phyloP scores from a whole-genome alignment of 2,888 invertebrate species.

The Chrysotoxum bicinctum region DNA sequence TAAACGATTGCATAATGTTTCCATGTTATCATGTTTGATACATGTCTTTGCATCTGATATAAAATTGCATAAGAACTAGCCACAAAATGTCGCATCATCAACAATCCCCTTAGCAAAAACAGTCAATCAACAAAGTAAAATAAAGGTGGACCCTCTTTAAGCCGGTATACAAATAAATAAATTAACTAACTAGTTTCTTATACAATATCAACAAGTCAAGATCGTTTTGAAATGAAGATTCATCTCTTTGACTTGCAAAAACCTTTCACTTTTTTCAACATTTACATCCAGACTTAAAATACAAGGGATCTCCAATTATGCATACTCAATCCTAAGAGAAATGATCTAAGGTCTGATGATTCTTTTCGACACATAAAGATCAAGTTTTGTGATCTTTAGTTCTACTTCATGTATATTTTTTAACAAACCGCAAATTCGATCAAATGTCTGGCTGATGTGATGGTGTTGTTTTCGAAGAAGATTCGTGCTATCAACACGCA shows the following conservation, averaged over 20 bases:
- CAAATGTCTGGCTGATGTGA: slow-evolving; percentile 5
- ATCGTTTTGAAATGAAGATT: slow-evolving; percentile 48
- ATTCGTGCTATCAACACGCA: slow-evolving; percentile 34
- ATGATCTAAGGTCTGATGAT: slow-evolving; percentile 13
- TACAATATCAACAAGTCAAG: slow-evolving; percentile 45
- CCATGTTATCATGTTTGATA: neutral
- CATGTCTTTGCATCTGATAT: slow-evolving; percentile 17
- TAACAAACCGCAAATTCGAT: neutral
- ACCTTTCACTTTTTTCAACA: slow-evolving; percentile 50
- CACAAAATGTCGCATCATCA: slow-evolving; percentile 28
- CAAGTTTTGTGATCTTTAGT: slow-evolving; percentile 45
- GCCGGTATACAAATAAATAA: slow-evolving; percentile 29
- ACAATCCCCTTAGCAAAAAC: slow-evolving; percentile 18
- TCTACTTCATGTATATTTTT: neutral
- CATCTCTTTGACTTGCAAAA: slow-evolving; percentile 30
- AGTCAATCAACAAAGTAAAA: slow-evolving; percentile 41
- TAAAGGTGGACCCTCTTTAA: slow-evolving; percentile 36
- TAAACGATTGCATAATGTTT: slow-evolving; percentile 43
- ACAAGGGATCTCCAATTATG: neutral
- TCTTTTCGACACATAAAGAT: slow-evolving; percentile 30
- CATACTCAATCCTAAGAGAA: neutral
- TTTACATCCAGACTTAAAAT: neutral
- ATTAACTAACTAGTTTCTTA: slow-evolving; percentile 65
- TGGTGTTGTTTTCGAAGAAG: slow-evolving; percentile 24
- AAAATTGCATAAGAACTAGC: slow-evolving; percentile 51